A percentile compares a stretch with the other conserved stretches of the same genome.
Evolutionary conservation across 2,797 vertebrate genomes (phyloP).

Genomic region (Labeo calbasu): DNA sequence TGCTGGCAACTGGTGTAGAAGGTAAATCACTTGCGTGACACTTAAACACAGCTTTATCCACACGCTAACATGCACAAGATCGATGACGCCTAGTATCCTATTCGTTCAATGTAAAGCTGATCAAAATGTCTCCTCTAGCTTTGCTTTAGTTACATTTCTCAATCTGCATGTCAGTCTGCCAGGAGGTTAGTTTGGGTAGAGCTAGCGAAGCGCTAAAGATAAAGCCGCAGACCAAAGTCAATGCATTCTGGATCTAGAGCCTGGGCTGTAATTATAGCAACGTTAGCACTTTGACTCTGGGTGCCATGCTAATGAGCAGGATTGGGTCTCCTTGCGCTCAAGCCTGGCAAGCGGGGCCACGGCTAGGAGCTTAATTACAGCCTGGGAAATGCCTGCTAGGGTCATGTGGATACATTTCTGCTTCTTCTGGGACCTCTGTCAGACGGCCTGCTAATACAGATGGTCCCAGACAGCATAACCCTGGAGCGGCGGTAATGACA

Average conservation of each 20-base stretch:
- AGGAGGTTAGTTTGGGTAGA: slow-evolving; percentile 21
- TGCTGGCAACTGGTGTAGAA: slow-evolving; percentile 17
- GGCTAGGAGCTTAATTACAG: slow-evolving; percentile 68
- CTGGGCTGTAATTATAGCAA: slow-evolving; percentile 50
- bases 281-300: slow-evolving; percentile 35
- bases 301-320: slow-evolving; percentile 43
- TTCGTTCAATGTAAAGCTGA: background rate
- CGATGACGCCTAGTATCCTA: slow-evolving; percentile 2
- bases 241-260: slow-evolving; percentile 15
- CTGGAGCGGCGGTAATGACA: slow-evolving; percentile 64
- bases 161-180: slow-evolving; percentile 20
- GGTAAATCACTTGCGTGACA: slow-evolving; percentile 44
- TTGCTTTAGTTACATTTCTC: slow-evolving; percentile 2
- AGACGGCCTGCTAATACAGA: slow-evolving; percentile 62
- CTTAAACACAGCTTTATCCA: slow-evolving; percentile 20
- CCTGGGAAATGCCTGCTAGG: slow-evolving; percentile 61
- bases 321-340: slow-evolving; percentile 33
- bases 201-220: slow-evolving; percentile 1
- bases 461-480: slow-evolving; percentile 60
- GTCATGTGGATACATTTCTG: slow-evolving; percentile 52
- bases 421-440: slow-evolving; percentile 56
- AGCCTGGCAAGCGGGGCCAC: slow-evolving; percentile 48
- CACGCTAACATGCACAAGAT: slow-evolving; percentile 1
- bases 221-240: slow-evolving; percentile 37
- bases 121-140: slow-evolving; percentile 24